Conservation (phyloP, 2,888 invertebrate species). For the Clivina fossor region DNA sequence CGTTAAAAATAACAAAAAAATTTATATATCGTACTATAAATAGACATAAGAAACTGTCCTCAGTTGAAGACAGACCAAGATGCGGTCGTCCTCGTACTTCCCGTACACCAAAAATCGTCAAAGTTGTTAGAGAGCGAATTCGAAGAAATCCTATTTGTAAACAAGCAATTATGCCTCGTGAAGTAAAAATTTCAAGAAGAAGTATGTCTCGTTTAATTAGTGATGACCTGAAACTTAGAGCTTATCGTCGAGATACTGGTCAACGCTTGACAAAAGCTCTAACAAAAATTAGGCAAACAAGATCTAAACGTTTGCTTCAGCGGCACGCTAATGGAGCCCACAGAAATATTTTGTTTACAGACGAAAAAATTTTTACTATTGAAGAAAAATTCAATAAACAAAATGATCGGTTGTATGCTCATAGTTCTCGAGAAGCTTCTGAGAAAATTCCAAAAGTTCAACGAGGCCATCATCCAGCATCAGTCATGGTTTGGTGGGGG, state of each 20-base stretch:
- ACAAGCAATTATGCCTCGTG: slow-evolving; percentile 29
- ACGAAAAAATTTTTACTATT: slow-evolving; percentile 37
- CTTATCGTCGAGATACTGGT: slow-evolving; percentile 22
- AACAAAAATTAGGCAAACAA: slow-evolving; percentile 11
- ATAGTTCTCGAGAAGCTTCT: slow-evolving; percentile 29
- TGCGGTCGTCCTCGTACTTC: slow-evolving; percentile 17
- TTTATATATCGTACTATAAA: slow-evolving; percentile 15
- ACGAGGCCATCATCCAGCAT: slow-evolving; percentile 36
- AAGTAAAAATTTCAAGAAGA: slow-evolving; percentile 25
- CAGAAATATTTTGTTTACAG: slow-evolving; percentile 36
- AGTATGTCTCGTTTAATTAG: slow-evolving; percentile 17
- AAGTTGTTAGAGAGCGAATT: slow-evolving; percentile 25
- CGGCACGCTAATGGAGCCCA: slow-evolving; percentile 39
- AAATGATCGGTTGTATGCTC: slow-evolving; percentile 38
- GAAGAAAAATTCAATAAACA: slow-evolving; percentile 36
- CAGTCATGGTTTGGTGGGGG: slow-evolving; percentile 41
- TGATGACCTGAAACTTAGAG: slow-evolving; percentile 17
- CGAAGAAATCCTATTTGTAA: slow-evolving; percentile 29
- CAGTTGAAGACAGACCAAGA: slow-evolving; percentile 12
- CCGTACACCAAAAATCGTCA: slow-evolving; percentile 9
- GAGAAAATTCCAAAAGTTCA: slow-evolving; percentile 34
- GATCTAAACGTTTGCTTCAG: slow-evolving; percentile 16
- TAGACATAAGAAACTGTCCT: not conserved
- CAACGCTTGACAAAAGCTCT: slow-evolving; percentile 23
- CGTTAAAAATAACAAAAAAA: slow-evolving; percentile 5